Evolutionary conservation across 2,888 invertebrate genomes (phyloP).

Genomic region (Cacoxenus indagator): DNA sequence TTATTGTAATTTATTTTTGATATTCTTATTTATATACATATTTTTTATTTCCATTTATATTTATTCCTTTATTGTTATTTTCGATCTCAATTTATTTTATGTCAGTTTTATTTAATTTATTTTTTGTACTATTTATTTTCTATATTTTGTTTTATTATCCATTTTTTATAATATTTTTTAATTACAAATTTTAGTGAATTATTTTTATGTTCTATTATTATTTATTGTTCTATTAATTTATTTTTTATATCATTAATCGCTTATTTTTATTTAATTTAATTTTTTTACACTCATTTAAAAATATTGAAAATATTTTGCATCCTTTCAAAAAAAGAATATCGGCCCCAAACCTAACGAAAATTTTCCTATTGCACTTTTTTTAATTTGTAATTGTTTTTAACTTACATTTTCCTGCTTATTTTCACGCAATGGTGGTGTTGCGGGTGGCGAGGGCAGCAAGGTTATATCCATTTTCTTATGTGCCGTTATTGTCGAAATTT

Average conservation of each 20-base stretch:
- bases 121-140: too few species aligned
- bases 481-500: constrained; percentile 27
- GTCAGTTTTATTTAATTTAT: too few species aligned
- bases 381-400: constrained; percentile 40
- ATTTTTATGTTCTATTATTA: constrained; percentile 19
- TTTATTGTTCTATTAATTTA: too few species aligned
- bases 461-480: constrained; percentile 65
- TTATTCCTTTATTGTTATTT: too few species aligned
- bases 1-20: too few species aligned
- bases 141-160: too few species aligned
- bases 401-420: constrained; percentile 68
- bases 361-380: background rate
- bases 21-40: too few species aligned
- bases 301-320: too few species aligned
- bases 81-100: too few species aligned
- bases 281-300: background rate
- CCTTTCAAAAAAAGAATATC: background rate
- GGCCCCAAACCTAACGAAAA: too few species aligned
- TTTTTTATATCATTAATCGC: constrained; percentile 20
- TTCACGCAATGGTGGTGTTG: constrained; percentile 78
- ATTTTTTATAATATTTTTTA: background rate
- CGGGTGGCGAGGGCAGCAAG: constrained; percentile 77
- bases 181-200: background rate
- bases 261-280: background rate
- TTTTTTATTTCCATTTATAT: too few species aligned